Evolutionary conservation across 1,140 invertebrate genomes (phyloP), one percentile per base, ranked within the genome.

Genomic region (Procambarus virginalis): DNA sequence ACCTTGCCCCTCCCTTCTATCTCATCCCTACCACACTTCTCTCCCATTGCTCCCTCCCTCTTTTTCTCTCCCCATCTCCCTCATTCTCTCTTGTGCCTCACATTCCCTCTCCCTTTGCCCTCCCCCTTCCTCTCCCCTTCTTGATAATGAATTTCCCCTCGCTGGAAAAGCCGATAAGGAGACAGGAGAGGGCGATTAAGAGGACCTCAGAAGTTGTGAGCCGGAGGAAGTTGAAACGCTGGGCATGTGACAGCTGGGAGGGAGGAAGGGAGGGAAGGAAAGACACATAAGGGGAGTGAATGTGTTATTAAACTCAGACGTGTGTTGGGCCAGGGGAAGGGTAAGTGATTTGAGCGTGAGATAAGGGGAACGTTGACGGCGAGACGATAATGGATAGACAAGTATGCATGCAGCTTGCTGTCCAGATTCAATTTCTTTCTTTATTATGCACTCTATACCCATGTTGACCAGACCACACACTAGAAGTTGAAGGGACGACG

Each of bases 111-210:
- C 22, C 22, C n/a, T 22, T 34, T 34, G 6, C 68, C 6, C 68
- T 34, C 68, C n/a, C 68, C 68, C 68, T 34, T 2, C 68, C n/a
- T 9, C 68, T 34, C 68, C 68, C 22, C 68, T 73, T 34, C 68
- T 34, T 34, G 68, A 73, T 73, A 73, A 73, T 73, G 68, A 73
- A 8, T 73, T 34, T 34, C 2, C 68, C 68, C 68, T 73, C 68
- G 22, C 20, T 73, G n/a, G 20, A 73, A 68, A 73, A 20, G 68
- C 68, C 20, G 68, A 73, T 73, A 73, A 73, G 68, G 68, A 73
- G 68, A 22, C 68, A 20, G 68, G 68, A 34, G 22, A 73, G 68
- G 20, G 68, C 68, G 34, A 34, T 73, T 73, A 73, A 73, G 68
- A 34, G 20, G 68, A 34, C 68, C 20, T 34, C 20, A 20, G 68